Evolutionary conservation across 92 coral and sea anemone species (phyloP), one percentile per base, ranked within the genome.

Genomic region (Parazoanthus swiftii): DNA sequence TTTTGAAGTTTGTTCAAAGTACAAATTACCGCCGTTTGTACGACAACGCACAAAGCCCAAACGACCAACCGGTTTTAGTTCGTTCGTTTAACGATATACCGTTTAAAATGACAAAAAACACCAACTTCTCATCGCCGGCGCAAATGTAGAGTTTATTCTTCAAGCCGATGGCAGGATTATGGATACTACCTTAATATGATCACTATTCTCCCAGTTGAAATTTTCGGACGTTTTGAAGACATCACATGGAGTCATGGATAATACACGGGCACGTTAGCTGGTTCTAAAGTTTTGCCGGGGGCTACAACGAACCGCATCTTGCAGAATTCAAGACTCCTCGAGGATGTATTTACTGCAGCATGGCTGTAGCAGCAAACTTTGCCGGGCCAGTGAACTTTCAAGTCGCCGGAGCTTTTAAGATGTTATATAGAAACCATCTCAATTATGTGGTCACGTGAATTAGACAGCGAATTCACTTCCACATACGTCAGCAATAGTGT

Each of bases 401-500:
- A 79, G 21, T 11, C 80, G 51, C 16, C 18, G 15, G n/a, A 37
- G 80, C 33, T 46, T n/a, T 48, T 10, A 21, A 46, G 82, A 44
- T 33, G 37, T 26, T 79, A 29, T 29, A 29, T 29, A 15, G 37
- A 76, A 78, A 78, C 18, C 81, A 78, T 44, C 81, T 46, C 36
- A n/a, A 78, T 25, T 13, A 78, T 10, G 39, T 16, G 82, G 82
- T 79, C 83, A 79, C 83, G 68, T 79, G 82, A 35, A 42, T 3
- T 42, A 11, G 46, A 77, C 20, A 76, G 46, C 23, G 80, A 76
- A 76, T 21, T 23, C 80, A 76, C 14, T 36, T 76, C 80, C 35
- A 37, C 65, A 48, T 29, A 46, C 82, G 59, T 50, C 65, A 79
- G 9, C 82, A 15, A 79, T 79, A 39, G 66, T 50, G 74, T 43